phyloP scores from a whole-genome alignment of 2,888 invertebrate genomes.

The Frankliniella intonsa region DNA sequence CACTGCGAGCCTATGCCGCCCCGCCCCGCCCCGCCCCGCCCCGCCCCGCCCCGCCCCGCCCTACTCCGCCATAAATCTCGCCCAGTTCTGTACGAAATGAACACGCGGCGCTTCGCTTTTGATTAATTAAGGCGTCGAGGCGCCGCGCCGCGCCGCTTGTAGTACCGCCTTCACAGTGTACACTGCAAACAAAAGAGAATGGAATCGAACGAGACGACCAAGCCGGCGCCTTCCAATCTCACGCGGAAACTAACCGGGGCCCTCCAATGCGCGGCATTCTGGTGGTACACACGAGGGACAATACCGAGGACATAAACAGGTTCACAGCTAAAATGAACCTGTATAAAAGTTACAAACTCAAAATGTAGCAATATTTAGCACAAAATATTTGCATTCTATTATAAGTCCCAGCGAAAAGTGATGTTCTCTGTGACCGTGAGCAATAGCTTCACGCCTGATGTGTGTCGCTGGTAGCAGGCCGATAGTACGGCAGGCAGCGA shows the following conservation, averaged over 20 bases:
- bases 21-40: background rate
- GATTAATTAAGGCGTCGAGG: constrained; percentile 15
- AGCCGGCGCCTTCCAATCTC: background rate
- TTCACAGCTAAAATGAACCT: too few species aligned
- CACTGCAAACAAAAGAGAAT: background rate
- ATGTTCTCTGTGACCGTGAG: too few species aligned
- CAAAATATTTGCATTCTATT: too few species aligned
- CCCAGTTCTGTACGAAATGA: constrained; percentile 1
- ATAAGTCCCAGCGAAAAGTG: too few species aligned
- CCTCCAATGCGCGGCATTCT: background rate
- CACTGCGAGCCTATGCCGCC: background rate
- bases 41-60: background rate
- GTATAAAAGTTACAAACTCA: too few species aligned
- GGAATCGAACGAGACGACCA: too few species aligned
- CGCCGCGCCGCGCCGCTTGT: background rate
- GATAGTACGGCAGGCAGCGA: too few species aligned
- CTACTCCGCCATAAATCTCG: background rate
- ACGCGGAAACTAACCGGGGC: background rate
- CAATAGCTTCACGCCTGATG: too few species aligned
- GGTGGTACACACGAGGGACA: background rate
- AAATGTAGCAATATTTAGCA: too few species aligned
- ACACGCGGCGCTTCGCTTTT: background rate
- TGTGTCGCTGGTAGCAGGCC: too few species aligned
- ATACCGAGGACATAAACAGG: too few species aligned
- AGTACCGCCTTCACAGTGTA: background rate